Percentiles rank a stretch among this genome's conserved stretches.
phyloP scores from a whole-genome alignment of 2,888 invertebrate genomes.

The Lasioglossum villosulum region DNA sequence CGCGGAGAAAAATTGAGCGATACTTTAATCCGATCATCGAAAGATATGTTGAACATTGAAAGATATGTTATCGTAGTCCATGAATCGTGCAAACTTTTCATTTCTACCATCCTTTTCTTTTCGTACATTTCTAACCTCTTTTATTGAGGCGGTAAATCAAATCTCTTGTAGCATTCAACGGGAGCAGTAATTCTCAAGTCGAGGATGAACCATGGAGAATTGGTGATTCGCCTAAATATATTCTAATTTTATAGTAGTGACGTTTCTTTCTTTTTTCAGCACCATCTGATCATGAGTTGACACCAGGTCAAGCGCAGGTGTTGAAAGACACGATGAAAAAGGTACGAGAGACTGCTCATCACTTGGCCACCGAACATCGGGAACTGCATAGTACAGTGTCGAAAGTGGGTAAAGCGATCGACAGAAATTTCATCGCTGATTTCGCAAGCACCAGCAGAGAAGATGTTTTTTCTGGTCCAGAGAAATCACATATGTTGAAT shows the following conservation, averaged over 20 bases:
- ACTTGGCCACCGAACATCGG: slow-evolving; percentile 94
- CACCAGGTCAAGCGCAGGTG: slow-evolving; percentile 89
- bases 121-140: slow-evolving; percentile 17
- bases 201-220: neutral
- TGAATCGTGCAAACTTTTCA: neutral
- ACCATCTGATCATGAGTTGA: slow-evolving; percentile 88
- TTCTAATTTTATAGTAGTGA: neutral
- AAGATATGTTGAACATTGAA: neutral
- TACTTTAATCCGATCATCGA: neutral
- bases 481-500: slow-evolving; percentile 90
- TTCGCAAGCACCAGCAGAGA: slow-evolving; percentile 95
- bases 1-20: neutral
- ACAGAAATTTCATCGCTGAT: slow-evolving; percentile 96
- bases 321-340: slow-evolving; percentile 91
- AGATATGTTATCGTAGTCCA: neutral
- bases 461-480: slow-evolving; percentile 90
- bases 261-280: slow-evolving; percentile 84
- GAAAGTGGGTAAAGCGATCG: slow-evolving; percentile 98
- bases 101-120: neutral
- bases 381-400: slow-evolving; percentile 93
- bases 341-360: slow-evolving; percentile 92
- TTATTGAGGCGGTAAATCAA: neutral
- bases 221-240: neutral
- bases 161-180: neutral
- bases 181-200: neutral